phyloP scores from a whole-genome alignment of 2,888 invertebrate genomes.

The Heliconius cydno region DNA sequence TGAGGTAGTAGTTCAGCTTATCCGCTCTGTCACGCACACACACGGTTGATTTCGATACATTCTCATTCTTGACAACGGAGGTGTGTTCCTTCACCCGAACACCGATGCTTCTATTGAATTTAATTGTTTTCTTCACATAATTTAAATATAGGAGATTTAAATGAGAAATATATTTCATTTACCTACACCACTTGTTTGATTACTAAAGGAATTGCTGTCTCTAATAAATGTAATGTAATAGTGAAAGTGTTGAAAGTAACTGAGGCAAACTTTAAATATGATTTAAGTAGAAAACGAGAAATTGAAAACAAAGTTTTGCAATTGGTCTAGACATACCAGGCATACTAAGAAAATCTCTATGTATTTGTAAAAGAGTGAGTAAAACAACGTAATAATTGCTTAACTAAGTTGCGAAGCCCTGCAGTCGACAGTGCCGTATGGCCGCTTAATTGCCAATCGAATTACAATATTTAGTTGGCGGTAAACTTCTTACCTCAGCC shows the following conservation, averaged over 20 bases:
- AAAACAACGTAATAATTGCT: neutral
- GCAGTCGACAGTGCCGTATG: slow-evolving; percentile 32
- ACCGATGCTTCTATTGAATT: too few species aligned
- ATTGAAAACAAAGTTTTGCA: neutral
- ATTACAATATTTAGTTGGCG: slow-evolving; percentile 33
- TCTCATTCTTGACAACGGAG: too few species aligned
- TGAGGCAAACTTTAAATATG: neutral
- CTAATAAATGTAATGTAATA: too few species aligned
- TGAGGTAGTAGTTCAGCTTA: too few species aligned
- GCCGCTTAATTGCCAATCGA: slow-evolving; percentile 32
- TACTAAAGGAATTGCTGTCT: too few species aligned
- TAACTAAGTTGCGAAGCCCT: slow-evolving; percentile 20
- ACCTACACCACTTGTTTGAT: too few species aligned
- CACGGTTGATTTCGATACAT: too few species aligned
- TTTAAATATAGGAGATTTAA: too few species aligned
- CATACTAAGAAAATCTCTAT: neutral
- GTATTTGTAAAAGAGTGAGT: neutral
- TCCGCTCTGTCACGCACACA: too few species aligned
- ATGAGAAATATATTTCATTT: too few species aligned
- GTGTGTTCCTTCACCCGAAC: too few species aligned
- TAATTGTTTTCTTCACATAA: too few species aligned
- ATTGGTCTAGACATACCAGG: neutral
- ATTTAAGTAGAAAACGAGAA: neutral
- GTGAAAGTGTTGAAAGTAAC: neutral
- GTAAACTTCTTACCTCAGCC: slow-evolving; percentile 25